A percentile compares a stretch with the other conserved stretches of the same genome.
Conservation (phyloP, 2,797 vertebrate species). For the Pseudochaenichthys georgianus region DNA sequence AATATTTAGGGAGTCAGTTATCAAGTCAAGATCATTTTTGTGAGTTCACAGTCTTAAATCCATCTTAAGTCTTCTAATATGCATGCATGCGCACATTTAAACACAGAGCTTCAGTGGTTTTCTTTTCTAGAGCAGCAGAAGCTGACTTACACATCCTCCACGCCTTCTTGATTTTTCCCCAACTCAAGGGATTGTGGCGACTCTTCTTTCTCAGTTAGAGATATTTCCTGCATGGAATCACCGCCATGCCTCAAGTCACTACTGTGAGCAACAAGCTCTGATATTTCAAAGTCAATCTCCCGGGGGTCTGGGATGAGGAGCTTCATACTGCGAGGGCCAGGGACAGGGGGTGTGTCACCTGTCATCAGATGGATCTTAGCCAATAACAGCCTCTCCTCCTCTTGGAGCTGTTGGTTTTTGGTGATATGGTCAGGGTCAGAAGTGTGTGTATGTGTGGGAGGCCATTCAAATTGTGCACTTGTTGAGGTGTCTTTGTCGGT, state of each 20-base stretch:
- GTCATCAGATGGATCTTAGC: slow-evolving; percentile 77
- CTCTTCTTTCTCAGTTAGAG: slow-evolving; percentile 53
- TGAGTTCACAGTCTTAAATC: not conserved
- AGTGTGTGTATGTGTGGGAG: not conserved
- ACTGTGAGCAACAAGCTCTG: slow-evolving; percentile 34
- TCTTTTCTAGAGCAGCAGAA: slow-evolving; percentile 32
- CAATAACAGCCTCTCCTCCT: slow-evolving; percentile 78
- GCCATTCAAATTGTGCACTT: not conserved
- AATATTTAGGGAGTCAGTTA: not conserved
- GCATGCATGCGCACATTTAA: slow-evolving; percentile 14
- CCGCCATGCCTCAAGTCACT: slow-evolving; percentile 3
- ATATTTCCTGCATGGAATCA: slow-evolving; percentile 57
- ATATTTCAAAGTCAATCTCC: slow-evolving; percentile 64
- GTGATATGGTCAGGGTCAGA: slow-evolving; percentile 7
- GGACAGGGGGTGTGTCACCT: slow-evolving; percentile 56
- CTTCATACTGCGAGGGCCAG: slow-evolving; percentile 64
- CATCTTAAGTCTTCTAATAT: not conserved
- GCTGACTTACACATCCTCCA: slow-evolving; percentile 80
- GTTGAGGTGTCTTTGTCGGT: not conserved
- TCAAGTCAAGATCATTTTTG: not conserved
- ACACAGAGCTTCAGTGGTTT: not conserved
- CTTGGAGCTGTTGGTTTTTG: slow-evolving; percentile 63
- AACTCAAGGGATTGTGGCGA: slow-evolving; percentile 13
- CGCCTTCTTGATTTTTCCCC: slow-evolving; percentile 22
- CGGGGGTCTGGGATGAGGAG: slow-evolving; percentile 70